phyloP scores from a whole-genome alignment of 2,797 vertebrate species.

The Pipistrellus pipistrellus region DNA sequence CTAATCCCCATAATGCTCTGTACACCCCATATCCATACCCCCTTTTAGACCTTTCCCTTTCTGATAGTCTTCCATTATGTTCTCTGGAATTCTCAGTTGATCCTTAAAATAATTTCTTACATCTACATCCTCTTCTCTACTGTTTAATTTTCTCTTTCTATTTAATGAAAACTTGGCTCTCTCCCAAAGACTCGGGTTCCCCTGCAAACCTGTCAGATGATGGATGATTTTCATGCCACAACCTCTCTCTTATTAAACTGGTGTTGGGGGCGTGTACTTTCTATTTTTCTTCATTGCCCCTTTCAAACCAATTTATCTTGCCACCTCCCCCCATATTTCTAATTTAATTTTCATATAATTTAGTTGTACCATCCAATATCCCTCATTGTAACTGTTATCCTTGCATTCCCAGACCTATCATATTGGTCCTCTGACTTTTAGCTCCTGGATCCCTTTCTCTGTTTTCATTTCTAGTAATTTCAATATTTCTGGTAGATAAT shows the following conservation, averaged over 20 bases:
- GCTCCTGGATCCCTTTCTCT: neutral
- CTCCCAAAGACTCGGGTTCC: neutral
- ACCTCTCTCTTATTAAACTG: neutral
- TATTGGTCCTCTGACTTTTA: neutral
- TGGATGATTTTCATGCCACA: neutral
- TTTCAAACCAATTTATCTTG: neutral
- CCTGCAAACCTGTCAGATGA: neutral
- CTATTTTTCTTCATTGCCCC: neutral
- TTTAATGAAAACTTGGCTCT: conserved; percentile 28
- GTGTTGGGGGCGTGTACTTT: neutral
- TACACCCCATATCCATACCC: neutral
- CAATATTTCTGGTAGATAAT: neutral
- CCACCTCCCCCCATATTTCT: neutral
- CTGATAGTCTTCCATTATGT: neutral
- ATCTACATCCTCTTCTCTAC: neutral
- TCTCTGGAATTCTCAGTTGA: conserved; percentile 38
- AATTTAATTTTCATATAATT: neutral
- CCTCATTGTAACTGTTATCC: neutral
- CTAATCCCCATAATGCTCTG: neutral
- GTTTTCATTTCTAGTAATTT: neutral
- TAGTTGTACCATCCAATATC: neutral
- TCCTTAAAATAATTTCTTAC: conserved; percentile 24
- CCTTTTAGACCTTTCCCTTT: neutral
- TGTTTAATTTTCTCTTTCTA: conserved; percentile 50
- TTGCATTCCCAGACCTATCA: neutral